Evolutionary conservation across 2,113 vertebrate genomes (phyloP).

Genomic region (Alouatta palliata): DNA sequence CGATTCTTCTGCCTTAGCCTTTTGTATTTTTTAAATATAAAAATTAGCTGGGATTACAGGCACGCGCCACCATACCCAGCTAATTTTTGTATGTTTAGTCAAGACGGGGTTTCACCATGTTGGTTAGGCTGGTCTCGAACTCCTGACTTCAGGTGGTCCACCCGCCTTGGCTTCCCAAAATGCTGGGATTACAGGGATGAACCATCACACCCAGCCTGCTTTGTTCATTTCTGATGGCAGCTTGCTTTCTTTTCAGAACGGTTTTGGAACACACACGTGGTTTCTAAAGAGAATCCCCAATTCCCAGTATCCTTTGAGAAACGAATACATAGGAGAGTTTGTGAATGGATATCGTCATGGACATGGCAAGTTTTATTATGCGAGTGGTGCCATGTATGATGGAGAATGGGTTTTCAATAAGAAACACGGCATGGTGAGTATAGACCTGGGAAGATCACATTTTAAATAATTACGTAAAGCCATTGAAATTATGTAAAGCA

Average conservation of each 20-base stretch:
- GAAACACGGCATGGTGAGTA: slow-evolving; percentile 90
- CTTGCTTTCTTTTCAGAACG: slow-evolving; percentile 86
- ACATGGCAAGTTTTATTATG: slow-evolving; percentile 87
- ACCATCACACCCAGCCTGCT: too few species aligned
- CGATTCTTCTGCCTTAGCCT: too few species aligned
- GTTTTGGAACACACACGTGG: slow-evolving; percentile 90
- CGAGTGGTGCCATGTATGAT: slow-evolving; percentile 86
- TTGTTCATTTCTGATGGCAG: not conserved
- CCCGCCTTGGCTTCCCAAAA: too few species aligned
- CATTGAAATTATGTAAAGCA: not conserved
- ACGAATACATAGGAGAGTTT: slow-evolving; percentile 90
- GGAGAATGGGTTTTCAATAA: slow-evolving; percentile 90
- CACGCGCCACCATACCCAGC: too few species aligned
- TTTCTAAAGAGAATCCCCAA: slow-evolving; percentile 80
- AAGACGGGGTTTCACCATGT: too few species aligned
- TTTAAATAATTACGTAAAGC: not conserved
- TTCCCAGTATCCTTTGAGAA: slow-evolving; percentile 87
- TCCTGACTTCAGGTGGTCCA: too few species aligned
- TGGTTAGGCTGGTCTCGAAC: too few species aligned
- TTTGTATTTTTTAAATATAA: too few species aligned
- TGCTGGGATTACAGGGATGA: too few species aligned
- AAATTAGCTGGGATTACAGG: too few species aligned
- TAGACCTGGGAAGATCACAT: not conserved
- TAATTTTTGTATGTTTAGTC: too few species aligned
- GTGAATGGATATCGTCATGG: slow-evolving; percentile 88